Base-by-base conservation (phyloP, 92 coral and sea anemone species). In the Epizoanthus scotinus region DNA sequence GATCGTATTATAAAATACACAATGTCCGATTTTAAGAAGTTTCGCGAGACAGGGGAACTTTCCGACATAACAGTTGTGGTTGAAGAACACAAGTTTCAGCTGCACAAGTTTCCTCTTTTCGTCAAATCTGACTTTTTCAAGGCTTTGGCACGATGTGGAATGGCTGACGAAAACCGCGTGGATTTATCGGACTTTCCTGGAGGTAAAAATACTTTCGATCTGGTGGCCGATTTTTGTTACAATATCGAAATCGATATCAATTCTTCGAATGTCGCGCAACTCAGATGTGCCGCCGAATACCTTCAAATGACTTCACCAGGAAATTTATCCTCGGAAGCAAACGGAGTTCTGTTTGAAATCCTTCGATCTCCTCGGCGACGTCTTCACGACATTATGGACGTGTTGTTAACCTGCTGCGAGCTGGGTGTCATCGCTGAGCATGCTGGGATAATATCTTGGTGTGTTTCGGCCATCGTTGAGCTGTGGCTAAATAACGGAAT, bases 231-330 rank as follows among this genome's bases (percentile, higher is more conserved):
- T 53, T 81, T 68, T 20, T 81, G 85, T 65, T 81, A 81, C 65
- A 78, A 59, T 6, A 6, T 34, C 29, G 67, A 69, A 28, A 81
- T 81, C 66, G 69, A 68, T 70, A 68, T 81, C 24, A 57, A 68
- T 60, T 36, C 62, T 21, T 12, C 67, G 9, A 82, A 82, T 24
- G 85, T 82, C 60, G 85, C 52, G 5, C 67, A 68, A 59, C 71
- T 82, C 10, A 78, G 85, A 7, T 82, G 85, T 65, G 85, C 85
- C 21, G 78, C 85, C 24, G 85, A 82, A 47, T 82, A 68, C 29
- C 78, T 82, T 1, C 85, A 82, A 40, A 82, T 82, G 77, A 70
- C 69, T 3, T 82, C 85, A 26, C 69, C n/a, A 22, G 84, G 84
- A 47, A 79, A 79, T 50, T 63, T 82, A 34, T 77, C 70, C 12